These are phyloP conservation scores for Caenorhabditis auriculariae DNA, from an alignment of 2,888 invertebrate genomes.

Conservation along the genomic window DNA sequence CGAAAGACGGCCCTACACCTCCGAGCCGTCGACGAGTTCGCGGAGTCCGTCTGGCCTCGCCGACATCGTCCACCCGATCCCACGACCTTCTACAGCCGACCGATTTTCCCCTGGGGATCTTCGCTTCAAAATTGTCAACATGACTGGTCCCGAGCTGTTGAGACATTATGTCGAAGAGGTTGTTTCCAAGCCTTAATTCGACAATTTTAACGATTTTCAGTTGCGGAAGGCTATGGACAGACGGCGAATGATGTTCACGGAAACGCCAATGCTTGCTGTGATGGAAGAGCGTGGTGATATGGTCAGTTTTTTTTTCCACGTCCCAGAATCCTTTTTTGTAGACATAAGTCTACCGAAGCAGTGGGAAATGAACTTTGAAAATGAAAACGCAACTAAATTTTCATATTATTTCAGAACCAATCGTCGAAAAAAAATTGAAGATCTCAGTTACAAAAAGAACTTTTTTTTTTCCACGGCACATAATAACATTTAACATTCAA, in stretches of 20 bases:
- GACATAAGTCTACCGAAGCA: too few species aligned
- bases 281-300: conserved; percentile 16
- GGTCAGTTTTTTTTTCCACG: conserved; percentile 14
- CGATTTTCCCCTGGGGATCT: too few species aligned
- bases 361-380: too few species aligned
- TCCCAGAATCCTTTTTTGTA: too few species aligned
- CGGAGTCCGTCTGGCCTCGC: too few species aligned
- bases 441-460: neutral
- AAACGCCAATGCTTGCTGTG: conserved; percentile 21
- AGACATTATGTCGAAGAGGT: conserved; percentile 29
- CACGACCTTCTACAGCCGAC: neutral
- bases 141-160: conserved; percentile 22
- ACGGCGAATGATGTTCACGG: conserved; percentile 40
- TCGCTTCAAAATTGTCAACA: conserved; percentile 15
- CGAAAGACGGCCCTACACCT: neutral
- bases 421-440: too few species aligned
- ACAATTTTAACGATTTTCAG: conserved; percentile 2
- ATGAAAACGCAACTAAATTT: too few species aligned
- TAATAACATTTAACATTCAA: neutral
- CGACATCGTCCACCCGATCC: too few species aligned
- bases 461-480: neutral
- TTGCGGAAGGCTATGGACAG: conserved; percentile 37
- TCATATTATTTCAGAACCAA: too few species aligned
- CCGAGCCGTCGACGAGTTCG: neutral
- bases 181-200: neutral